Evolutionary conservation across 2,797 vertebrate species (phyloP), one percentile per base, ranked within the genome.

Genomic region (Neosilurus hyrtlii): DNA sequence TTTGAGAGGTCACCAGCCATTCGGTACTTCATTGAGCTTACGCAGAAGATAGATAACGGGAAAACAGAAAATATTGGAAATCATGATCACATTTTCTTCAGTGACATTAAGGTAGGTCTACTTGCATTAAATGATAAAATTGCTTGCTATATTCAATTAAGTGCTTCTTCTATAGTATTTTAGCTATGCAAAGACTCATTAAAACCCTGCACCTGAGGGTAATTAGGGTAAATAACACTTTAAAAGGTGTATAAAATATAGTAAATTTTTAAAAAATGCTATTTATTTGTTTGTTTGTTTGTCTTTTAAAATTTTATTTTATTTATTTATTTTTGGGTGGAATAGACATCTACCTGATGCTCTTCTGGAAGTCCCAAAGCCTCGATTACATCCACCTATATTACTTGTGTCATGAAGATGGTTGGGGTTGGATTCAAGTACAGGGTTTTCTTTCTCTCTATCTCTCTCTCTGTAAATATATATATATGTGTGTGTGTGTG

Each of bases 21-120:
- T 59, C 74, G 70, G 52, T 63, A 49, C 61, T 86, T 88, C 49
- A 74, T 16, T 49, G 61, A 74, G 24, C 67, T 86, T 68, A 86
- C 84, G 63, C 72, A 3, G 37, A 82, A 81, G 7, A 43, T n/a
- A 22, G 76, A 66, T 22, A 65, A 54, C 2, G 56, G 16, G 20
- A 74, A 72, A 30, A 80, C 35, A 73, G 52, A 51, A 51, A 77
- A 51, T 51, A 4, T 2, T 54, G 82, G 5, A 52, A 78, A 59
- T n/a, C 56, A 56, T 26, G 43, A 81, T 10, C 75, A 9, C 51
- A 54, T 3, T 22, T 76, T 88, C 84, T 88, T 88, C 56, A 82
- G 76, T 63, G 67, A 78, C 51, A 82, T 85, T 1, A 37, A 88
- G 85, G 85, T 88, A 8, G 43, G 43, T 43, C 43, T 43, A 68